Base-by-base conservation (phyloP, 2,888 invertebrate genomes). In the Drosophila quasianomalipes region DNA sequence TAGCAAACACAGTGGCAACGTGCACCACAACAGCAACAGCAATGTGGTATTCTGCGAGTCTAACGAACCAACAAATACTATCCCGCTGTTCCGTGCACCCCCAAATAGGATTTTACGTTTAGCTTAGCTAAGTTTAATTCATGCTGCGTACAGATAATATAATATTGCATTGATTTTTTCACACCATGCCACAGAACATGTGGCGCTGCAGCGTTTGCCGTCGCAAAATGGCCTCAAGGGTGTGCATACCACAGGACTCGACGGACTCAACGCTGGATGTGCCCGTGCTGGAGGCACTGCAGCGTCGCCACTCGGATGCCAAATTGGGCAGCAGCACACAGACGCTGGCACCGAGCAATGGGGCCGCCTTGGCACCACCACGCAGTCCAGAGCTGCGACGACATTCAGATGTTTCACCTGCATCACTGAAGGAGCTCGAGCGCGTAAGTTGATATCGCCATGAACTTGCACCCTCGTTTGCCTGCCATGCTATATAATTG, bases 181-280 rank as follows among this genome's bases (percentile, higher is more conserved):
- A 30, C 35, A 49, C 39, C 65, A 87, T 10, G 26, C 4, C 91
- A 0, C 26, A 96, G 96, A 96, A 94, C 80, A 96, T 96, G 85
- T 98, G 98, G 98, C 96, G 97, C 70, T 98, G 98, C 94, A 97
- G 97, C 81, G 97, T 98, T 26, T 98, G 98, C 92, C 96, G 97
- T 37, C 95, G 97, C 79, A 97, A 97, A 94, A 95, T 97, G 79
- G 97, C 96, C 65, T 97, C 97, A 19, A 95, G 97, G 35, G 95
- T 96, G 37, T 96, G 96, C 59, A 95, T 97, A 37, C 95, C 96
- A 5, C 97, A 97, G 92, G 97, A 97, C 92, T 97, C 97, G 75
- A 97, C 97, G n/a, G 97, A 97, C 93, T 97, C 97, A 4, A 93
- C 96, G 83, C 94, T 97, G 74, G 97, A 97, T 73, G 96, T 97